phyloP scores from a whole-genome alignment of 2,888 invertebrate species.

The Ophion costatus region DNA sequence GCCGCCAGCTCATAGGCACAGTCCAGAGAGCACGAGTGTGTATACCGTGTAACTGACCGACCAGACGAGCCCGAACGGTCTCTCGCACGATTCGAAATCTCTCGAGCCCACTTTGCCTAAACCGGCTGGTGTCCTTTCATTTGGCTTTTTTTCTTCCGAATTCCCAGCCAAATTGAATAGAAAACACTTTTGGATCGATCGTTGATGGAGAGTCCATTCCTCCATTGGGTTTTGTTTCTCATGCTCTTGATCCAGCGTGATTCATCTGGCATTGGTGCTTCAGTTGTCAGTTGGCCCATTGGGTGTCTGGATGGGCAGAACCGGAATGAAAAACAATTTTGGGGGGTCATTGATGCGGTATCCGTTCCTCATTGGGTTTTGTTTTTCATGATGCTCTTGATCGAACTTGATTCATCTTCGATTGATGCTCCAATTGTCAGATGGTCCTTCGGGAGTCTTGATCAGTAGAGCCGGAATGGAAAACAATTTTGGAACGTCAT shows the following conservation, averaged over 20 bases:
- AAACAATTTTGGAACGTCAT: not conserved
- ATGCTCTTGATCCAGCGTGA: not conserved
- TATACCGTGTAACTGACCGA: constrained; percentile 30
- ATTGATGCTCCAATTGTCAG: not conserved
- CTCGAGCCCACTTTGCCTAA: constrained; percentile 25
- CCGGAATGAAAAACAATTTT: not conserved
- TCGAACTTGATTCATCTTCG: not conserved
- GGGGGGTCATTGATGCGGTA: not conserved
- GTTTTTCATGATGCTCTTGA: not conserved
- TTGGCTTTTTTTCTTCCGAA: constrained; percentile 49
- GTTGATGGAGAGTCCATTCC: not conserved
- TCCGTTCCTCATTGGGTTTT: not conserved
- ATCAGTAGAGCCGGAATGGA: too few species aligned
- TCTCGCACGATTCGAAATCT: constrained; percentile 48
- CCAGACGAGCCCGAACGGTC: constrained; percentile 32
- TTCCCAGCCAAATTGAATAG: not conserved
- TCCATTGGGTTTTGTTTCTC: not conserved
- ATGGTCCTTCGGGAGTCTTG: not conserved
- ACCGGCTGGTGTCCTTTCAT: constrained; percentile 69
- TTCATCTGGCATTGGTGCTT: not conserved
- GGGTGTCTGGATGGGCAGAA: not conserved
- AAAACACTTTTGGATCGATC: not conserved
- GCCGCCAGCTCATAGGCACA: constrained; percentile 71
- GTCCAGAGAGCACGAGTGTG: constrained; percentile 35
- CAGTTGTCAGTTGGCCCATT: not conserved